These are phyloP conservation scores for Tringa solitaria DNA, from an alignment of 2,113 vertebrate genomes.

Conservation along the genomic window DNA sequence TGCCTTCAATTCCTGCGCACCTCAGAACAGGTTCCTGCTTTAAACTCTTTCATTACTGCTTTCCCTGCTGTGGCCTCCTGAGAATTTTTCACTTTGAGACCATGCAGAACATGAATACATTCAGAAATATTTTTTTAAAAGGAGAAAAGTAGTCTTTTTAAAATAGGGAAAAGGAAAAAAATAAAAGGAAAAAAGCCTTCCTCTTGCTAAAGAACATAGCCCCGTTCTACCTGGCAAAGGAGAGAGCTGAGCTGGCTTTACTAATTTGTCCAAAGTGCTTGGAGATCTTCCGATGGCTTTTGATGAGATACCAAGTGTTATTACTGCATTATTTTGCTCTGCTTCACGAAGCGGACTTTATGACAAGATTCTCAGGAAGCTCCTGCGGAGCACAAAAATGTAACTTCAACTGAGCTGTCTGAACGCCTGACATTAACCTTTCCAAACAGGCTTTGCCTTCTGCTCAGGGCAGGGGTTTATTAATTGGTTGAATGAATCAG, in stretches of 20 bases:
- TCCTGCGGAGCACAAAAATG: not conserved
- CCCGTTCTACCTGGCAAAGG: not conserved
- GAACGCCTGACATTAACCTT: slow-evolving; percentile 13
- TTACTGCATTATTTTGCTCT: not conserved
- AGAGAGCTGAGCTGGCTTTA: not conserved
- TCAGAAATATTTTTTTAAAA: not conserved
- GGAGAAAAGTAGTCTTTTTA: not conserved
- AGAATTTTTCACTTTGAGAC: not conserved
- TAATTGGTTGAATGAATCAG: slow-evolving; percentile 57
- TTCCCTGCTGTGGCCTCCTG: not conserved
- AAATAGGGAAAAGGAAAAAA: not conserved
- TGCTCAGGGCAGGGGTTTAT: slow-evolving; percentile 39
- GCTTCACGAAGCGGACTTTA: not conserved
- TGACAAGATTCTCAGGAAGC: not conserved
- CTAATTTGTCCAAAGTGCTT: not conserved
- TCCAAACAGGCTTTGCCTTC: slow-evolving; percentile 36
- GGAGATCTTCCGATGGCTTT: not conserved
- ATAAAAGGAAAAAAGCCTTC: not conserved
- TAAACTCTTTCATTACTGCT: not conserved
- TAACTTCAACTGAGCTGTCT: slow-evolving; percentile 24
- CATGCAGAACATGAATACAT: not conserved
- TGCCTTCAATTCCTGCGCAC: not conserved
- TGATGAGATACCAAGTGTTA: not conserved
- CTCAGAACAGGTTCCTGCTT: not conserved
- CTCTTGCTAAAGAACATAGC: not conserved